Evolutionary conservation across 1,140 invertebrate genomes (phyloP).

Genomic region (Homalodisca vitripennis): DNA sequence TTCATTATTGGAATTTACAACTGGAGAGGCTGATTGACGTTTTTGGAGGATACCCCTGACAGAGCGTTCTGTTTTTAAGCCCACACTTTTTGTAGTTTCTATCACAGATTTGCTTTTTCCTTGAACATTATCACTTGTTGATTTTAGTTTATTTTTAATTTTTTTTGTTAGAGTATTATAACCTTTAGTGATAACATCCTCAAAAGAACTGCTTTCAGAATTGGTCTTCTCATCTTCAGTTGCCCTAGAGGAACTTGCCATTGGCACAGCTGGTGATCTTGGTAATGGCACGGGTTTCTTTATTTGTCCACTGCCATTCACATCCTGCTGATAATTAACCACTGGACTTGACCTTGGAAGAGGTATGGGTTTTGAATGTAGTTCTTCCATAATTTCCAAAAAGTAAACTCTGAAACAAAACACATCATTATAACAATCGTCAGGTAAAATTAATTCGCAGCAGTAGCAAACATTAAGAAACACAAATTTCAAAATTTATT

Average conservation of each 20-base stretch:
- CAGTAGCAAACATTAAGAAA: too few species aligned
- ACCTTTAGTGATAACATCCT: slow-evolving; percentile 27
- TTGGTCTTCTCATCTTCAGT: slow-evolving; percentile 14
- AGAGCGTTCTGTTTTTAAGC: slow-evolving; percentile 40
- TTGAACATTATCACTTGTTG: slow-evolving; percentile 38
- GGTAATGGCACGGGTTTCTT: slow-evolving; percentile 37
- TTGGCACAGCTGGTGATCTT: slow-evolving; percentile 12
- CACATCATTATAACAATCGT: too few species aligned
- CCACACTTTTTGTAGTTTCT: slow-evolving; percentile 42
- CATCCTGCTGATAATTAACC: not conserved
- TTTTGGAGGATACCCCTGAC: slow-evolving; percentile 38
- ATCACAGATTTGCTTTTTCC: slow-evolving; percentile 39
- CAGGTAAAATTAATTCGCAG: too few species aligned
- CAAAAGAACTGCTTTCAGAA: slow-evolving; percentile 9
- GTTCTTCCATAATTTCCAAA: not conserved
- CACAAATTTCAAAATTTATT: too few species aligned
- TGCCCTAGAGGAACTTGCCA: not conserved
- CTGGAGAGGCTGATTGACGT: slow-evolving; percentile 31
- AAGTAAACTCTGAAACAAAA: not conserved
- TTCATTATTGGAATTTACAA: slow-evolving; percentile 13
- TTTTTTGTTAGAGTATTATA: slow-evolving; percentile 30
- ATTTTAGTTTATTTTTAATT: slow-evolving; percentile 36
- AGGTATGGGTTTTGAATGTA: slow-evolving; percentile 3
- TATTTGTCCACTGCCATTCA: not conserved
- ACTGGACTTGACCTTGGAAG: slow-evolving; percentile 13